These are phyloP conservation scores for Semicossyphus pulcher DNA, from an alignment of 2,113 vertebrate species.

Conservation along the genomic window DNA sequence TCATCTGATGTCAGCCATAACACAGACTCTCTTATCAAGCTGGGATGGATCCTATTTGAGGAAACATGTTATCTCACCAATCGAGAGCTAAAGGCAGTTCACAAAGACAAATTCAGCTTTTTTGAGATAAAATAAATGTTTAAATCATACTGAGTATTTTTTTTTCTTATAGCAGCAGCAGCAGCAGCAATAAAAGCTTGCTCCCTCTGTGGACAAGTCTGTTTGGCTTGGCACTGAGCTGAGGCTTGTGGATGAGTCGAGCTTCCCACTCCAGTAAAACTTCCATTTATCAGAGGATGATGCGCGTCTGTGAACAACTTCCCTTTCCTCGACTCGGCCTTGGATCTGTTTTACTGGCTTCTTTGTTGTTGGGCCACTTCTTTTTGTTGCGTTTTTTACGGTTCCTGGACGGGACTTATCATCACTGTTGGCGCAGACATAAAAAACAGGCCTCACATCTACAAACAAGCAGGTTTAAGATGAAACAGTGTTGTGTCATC, in stretches of 20 bases:
- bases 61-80: conserved; percentile 30
- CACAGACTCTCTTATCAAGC: conserved; percentile 34
- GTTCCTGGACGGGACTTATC: conserved; percentile 39
- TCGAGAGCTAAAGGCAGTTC: conserved; percentile 16
- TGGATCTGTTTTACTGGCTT: conserved; percentile 27
- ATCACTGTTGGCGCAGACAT: conserved; percentile 13
- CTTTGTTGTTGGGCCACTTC: neutral
- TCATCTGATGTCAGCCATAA: conserved; percentile 45
- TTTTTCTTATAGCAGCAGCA: conserved; percentile 22
- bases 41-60: conserved; percentile 9
- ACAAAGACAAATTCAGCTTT: conserved; percentile 27
- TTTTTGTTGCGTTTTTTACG: conserved; percentile 25
- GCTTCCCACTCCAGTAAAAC: conserved; percentile 58
- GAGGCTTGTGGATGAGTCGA: conserved; percentile 21
- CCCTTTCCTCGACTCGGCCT: neutral
- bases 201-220: conserved; percentile 8
- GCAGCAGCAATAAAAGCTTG: neutral
- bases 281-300: conserved; percentile 43
- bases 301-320: conserved; percentile 26
- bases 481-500: conserved; percentile 10
- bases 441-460: conserved; percentile 22
- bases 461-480: neutral
- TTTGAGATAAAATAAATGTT: too few relatives aligned
- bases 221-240: conserved; percentile 56
- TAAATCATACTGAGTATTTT: neutral